These are phyloP conservation scores for Aphelinus atriplicis DNA, from an alignment of 1,140 invertebrate genomes.

Conservation along the genomic window DNA sequence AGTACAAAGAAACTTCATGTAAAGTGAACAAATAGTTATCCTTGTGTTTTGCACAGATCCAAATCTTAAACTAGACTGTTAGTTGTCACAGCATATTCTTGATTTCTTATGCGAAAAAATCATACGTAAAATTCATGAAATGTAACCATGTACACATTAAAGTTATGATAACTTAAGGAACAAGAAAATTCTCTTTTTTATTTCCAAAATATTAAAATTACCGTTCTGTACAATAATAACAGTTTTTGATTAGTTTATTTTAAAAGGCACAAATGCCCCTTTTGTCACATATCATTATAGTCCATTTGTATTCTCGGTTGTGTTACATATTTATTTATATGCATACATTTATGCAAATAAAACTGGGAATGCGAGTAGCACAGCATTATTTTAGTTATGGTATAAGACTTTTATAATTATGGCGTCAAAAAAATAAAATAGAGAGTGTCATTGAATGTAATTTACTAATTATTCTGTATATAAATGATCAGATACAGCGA, in stretches of 20 bases:
- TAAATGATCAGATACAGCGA: constrained; percentile 24
- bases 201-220: constrained; percentile 41
- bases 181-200: constrained; percentile 35
- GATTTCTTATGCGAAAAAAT: constrained; percentile 20
- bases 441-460: background rate
- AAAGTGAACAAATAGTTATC: constrained; percentile 2
- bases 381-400: constrained; percentile 24
- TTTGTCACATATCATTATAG: constrained; percentile 25
- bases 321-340: constrained; percentile 41
- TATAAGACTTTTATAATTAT: constrained; percentile 13
- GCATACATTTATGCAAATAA: constrained; percentile 39
- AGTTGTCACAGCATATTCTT: constrained; percentile 38
- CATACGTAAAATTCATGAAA: constrained; percentile 33
- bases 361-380: constrained; percentile 45
- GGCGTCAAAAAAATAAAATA: constrained; percentile 9
- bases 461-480: constrained; percentile 14
- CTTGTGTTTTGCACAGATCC: constrained; percentile 23
- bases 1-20: constrained; percentile 12
- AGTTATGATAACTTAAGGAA: constrained; percentile 16
- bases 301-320: constrained; percentile 19
- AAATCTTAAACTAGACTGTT: constrained; percentile 26
- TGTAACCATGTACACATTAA: constrained; percentile 21
- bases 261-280: constrained; percentile 45
- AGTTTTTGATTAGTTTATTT: constrained; percentile 44
- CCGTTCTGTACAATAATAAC: constrained; percentile 48